Conservation (phyloP, 1,140 invertebrate species). For the Zaprionus capensis region DNA sequence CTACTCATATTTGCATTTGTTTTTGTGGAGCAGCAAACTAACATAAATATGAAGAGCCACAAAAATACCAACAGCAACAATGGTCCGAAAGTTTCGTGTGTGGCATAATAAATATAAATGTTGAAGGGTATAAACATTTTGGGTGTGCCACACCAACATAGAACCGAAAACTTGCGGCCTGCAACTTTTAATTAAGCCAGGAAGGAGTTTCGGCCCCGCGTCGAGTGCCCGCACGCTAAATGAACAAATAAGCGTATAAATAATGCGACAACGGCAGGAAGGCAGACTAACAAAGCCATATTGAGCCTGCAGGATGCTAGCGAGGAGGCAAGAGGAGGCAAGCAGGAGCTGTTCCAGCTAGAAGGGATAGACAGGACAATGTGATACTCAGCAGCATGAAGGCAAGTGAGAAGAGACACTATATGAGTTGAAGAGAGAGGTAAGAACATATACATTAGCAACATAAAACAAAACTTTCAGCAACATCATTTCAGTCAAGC, state of each 20-base stretch:
- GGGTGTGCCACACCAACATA: not conserved
- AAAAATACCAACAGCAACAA: not conserved
- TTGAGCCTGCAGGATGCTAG: constrained; percentile 19
- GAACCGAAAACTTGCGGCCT: constrained; percentile 52
- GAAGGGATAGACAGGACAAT: not conserved
- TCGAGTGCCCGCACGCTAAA: constrained; percentile 63
- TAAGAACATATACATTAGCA: too few species aligned
- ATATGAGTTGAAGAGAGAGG: too few species aligned
- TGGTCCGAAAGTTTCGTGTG: constrained; percentile 6
- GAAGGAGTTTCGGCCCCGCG: constrained; percentile 28
- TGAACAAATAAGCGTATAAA: constrained; percentile 81
- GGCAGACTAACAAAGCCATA: constrained; percentile 44
- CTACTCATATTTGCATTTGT: not conserved
- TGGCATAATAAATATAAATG: constrained; percentile 32
- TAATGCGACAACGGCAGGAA: constrained; percentile 57
- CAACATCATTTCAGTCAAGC: not conserved
- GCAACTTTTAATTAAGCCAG: constrained; percentile 77
- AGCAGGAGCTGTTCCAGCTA: constrained; percentile 24
- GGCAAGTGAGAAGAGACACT: too few species aligned
- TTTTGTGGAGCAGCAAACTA: constrained; percentile 2
- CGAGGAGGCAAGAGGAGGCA: not conserved
- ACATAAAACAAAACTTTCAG: too few species aligned
- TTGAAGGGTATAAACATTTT: constrained; percentile 42
- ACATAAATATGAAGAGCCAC: constrained; percentile 26
- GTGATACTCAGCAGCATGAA: not conserved